Evolutionary conservation across 2,888 invertebrate genomes (phyloP).

Genomic region (Carterocephalus palaemon): DNA sequence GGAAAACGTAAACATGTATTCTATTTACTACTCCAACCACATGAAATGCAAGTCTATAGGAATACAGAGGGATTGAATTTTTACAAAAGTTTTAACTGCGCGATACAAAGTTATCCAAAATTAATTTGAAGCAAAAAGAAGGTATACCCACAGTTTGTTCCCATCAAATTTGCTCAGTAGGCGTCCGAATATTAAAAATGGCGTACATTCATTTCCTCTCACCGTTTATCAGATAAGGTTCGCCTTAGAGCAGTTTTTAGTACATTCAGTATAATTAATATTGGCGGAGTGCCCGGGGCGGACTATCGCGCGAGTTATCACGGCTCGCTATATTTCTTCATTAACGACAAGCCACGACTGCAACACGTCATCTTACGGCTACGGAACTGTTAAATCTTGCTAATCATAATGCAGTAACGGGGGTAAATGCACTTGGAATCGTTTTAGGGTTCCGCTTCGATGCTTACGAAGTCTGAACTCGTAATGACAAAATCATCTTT

Average conservation of each 20-base stretch:
- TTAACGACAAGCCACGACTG: constrained; percentile 62
- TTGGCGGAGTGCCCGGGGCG: constrained; percentile 48
- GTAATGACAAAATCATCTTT: too few relatives aligned
- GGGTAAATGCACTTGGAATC: too few relatives aligned
- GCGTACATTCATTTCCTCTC: constrained; percentile 24
- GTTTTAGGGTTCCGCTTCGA: too few relatives aligned
- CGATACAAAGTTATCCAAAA: too few relatives aligned
- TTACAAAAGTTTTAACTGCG: too few relatives aligned
- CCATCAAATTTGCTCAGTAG: constrained; percentile 9
- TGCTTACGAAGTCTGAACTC: too few relatives aligned
- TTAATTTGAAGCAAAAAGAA: background rate
- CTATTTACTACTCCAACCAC: too few relatives aligned
- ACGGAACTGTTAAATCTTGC: constrained; percentile 39
- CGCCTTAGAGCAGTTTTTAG: constrained; percentile 33
- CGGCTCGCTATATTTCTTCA: constrained; percentile 73
- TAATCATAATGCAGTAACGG: constrained; percentile 11
- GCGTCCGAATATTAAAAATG: constrained; percentile 23
- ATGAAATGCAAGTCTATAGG: too few relatives aligned
- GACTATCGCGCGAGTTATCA: constrained; percentile 65
- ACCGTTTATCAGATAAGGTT: constrained; percentile 30
- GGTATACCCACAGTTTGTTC: constrained; percentile 3
- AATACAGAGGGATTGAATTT: too few relatives aligned
- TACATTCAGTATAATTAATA: constrained; percentile 55
- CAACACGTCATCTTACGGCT: constrained; percentile 49
- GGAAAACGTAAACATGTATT: too few relatives aligned